A percentile compares a stretch with the other conserved stretches of the same genome.
These are phyloP conservation scores for Stichopus horrens DNA, from an alignment of 53 echinoderm and acorn worm genomes.

Conservation along the genomic window DNA sequence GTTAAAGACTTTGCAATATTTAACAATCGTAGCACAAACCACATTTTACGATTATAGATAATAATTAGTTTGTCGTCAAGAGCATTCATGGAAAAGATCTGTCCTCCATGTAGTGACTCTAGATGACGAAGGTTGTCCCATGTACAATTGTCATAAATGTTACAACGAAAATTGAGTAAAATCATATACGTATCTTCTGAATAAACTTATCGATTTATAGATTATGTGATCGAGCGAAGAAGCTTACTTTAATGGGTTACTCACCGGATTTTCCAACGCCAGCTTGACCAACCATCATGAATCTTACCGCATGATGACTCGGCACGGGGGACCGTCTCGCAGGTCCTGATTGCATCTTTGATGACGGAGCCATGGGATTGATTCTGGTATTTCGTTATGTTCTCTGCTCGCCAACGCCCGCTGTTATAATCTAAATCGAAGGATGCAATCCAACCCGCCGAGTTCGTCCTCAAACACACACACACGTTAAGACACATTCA, in stretches of 20 bases:
- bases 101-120: too few species aligned
- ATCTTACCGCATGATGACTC: constrained; percentile 70
- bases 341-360: constrained; percentile 48
- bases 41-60: too few species aligned
- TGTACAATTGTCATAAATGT: too few species aligned
- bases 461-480: background rate
- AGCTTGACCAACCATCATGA: constrained; percentile 75
- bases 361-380: constrained; percentile 33
- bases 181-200: too few species aligned
- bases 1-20: too few species aligned
- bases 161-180: too few species aligned
- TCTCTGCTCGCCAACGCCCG: background rate
- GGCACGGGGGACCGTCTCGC: constrained; percentile 59
- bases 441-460: background rate
- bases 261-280: constrained; percentile 88
- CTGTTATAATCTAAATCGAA: background rate
- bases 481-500: background rate
- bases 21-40: too few species aligned
- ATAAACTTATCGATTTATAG: too few species aligned
- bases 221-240: background rate
- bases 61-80: too few species aligned
- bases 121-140: too few species aligned
- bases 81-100: too few species aligned
- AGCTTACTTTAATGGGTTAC: background rate
- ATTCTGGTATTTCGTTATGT: background rate